phyloP scores from a whole-genome alignment of 2,797 vertebrate species.

The Holocentrus rufus region DNA sequence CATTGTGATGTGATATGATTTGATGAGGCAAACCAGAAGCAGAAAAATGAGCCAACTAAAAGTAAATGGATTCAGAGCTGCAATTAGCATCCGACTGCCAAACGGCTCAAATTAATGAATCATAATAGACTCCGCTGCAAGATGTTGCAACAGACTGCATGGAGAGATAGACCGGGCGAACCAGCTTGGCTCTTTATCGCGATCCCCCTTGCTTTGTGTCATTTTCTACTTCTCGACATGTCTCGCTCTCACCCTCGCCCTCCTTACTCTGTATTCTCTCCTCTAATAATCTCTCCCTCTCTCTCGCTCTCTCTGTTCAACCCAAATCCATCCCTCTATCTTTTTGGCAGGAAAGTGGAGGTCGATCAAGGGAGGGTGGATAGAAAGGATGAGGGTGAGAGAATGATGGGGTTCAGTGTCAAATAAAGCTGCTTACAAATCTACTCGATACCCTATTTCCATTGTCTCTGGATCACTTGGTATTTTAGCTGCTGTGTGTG shows the following conservation, averaged over 20 bases:
- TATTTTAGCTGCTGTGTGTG: conserved; percentile 21
- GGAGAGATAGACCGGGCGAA: background rate
- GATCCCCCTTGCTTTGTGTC: conserved; percentile 10
- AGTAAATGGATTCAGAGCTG: conserved; percentile 54
- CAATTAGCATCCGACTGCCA: conserved; percentile 54
- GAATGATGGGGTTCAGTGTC: conserved; percentile 1
- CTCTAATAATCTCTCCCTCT: conserved; percentile 16
- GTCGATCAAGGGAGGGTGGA: conserved; percentile 11
- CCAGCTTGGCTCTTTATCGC: conserved; percentile 33
- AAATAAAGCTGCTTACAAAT: conserved; percentile 48
- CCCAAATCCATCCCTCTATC: conserved; percentile 6
- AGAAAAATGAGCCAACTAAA: conserved; percentile 39
- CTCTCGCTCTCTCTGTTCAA: background rate
- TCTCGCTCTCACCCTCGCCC: background rate
- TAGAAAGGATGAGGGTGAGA: conserved; percentile 8
- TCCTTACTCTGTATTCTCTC: background rate
- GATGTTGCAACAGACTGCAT: conserved; percentile 36
- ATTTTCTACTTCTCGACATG: conserved; percentile 22
- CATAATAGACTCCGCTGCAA: conserved; percentile 42
- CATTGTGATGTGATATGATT: conserved; percentile 32
- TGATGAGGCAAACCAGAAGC: conserved; percentile 40
- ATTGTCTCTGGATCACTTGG: conserved; percentile 52
- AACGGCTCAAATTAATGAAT: conserved; percentile 58
- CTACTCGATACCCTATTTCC: conserved; percentile 32
- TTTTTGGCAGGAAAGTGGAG: background rate